Conservation (phyloP, 2,113 vertebrate genomes). For the Maccullochella peelii region DNA sequence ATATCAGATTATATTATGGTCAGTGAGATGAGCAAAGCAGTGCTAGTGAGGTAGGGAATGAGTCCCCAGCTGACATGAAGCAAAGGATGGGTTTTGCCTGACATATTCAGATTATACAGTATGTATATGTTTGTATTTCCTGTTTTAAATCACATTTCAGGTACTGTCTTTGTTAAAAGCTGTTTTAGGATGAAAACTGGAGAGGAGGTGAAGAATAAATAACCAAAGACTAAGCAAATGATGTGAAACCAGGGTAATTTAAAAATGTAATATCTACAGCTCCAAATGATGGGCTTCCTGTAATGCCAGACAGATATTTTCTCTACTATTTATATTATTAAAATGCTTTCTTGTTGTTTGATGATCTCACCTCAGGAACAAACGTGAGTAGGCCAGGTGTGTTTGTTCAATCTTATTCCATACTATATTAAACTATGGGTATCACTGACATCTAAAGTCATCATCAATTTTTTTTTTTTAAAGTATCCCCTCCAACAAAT, state of each 20-base stretch:
- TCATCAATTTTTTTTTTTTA: neutral
- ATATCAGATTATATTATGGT: constrained; percentile 29
- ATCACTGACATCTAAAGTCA: neutral
- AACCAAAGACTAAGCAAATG: neutral
- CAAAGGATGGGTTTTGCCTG: neutral
- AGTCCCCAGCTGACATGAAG: constrained; percentile 26
- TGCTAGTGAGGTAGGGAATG: constrained; percentile 18
- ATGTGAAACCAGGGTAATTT: neutral
- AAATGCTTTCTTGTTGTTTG: neutral
- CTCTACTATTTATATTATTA: neutral
- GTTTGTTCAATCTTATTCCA: neutral
- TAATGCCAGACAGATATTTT: neutral
- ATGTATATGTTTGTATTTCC: constrained; percentile 8
- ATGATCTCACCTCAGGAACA: neutral
- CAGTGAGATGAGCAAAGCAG: constrained; percentile 8
- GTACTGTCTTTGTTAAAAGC: neutral
- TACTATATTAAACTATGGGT: neutral
- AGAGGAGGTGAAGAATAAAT: neutral
- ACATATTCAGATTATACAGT: constrained; percentile 11
- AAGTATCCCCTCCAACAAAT: neutral
- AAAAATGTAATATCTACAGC: neutral
- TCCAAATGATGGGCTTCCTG: neutral
- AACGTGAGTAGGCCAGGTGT: neutral
- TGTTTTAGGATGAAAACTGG: neutral
- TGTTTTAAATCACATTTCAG: neutral